Evolutionary conservation across 2,113 vertebrate genomes (phyloP).

Genomic region (Heteronetta atricapilla): DNA sequence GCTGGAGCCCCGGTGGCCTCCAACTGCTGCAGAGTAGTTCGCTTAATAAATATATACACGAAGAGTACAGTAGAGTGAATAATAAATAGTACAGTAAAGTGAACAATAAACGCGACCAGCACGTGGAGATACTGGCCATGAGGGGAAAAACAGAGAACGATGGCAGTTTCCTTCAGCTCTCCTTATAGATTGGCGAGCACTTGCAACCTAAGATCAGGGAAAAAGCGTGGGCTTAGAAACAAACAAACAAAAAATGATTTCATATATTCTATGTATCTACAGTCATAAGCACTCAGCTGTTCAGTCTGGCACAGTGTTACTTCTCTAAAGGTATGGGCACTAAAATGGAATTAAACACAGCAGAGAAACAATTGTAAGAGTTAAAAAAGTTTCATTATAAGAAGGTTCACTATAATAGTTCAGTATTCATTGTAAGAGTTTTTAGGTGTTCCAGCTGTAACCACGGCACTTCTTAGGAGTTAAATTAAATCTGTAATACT

Average conservation of each 20-base stretch:
- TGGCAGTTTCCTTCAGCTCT: background rate
- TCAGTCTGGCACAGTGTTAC: rapidly evolving
- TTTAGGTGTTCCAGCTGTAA: background rate
- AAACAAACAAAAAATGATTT: too few relatives aligned
- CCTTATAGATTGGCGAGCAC: too few relatives aligned
- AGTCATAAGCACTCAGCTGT: rapidly evolving
- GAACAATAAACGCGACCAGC: background rate
- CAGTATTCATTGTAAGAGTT: background rate
- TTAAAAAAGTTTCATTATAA: too few relatives aligned
- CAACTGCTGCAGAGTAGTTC: background rate
- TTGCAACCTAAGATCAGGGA: background rate
- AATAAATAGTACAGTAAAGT: background rate
- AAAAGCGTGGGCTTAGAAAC: too few relatives aligned
- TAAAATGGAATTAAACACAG: background rate
- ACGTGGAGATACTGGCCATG: background rate
- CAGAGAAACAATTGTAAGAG: background rate
- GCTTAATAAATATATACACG: background rate
- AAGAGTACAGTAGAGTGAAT: background rate
- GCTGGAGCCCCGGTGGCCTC: rapidly evolving
- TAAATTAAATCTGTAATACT: background rate
- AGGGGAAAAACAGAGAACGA: rapidly evolving
- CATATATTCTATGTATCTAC: rapidly evolving
- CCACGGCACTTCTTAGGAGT: background rate
- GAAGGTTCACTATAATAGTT: too few relatives aligned
- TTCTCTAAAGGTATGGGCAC: rapidly evolving